Base-by-base conservation (phyloP, 2,797 vertebrate species). In the Enteromius viviparus region DNA sequence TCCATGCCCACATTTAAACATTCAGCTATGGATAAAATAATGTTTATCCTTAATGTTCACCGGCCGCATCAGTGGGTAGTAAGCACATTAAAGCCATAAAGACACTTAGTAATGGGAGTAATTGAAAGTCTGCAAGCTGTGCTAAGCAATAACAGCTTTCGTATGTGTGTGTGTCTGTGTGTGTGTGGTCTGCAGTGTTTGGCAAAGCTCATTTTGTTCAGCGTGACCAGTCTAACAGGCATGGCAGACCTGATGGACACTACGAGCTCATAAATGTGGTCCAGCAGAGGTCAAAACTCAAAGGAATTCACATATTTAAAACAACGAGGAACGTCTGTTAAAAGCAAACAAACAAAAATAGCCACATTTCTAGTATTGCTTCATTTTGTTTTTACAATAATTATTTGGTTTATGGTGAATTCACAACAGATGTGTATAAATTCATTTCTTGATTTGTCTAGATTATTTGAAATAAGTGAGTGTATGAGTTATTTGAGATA, bases 211-310 rank as follows among this genome's bases (percentile, higher is more conserved):
- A 53, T 69, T 82, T 83, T 45, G 37, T 77, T 69, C 62, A 82
- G 81, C 37, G 81, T 76, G 81, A 82, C 81, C 64, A 45, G 34
- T 68, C 64, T 77, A 69, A 83, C 34, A 68, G 60, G 81, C 81
- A 58, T 68, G 64, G 66, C 65, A 11, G 64, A 55, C 74, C 64
- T 68, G 51, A 45, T 60, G 74, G 74, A 77, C 74, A 83, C 64
- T 58, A 32, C 11, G 62, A 75, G 75, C 47, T 82, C 64, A 68
- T 76, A 75, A 76, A 76, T 32, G 51, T 69, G 64, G 26, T 75
- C 47, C 51, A 49, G 60, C 71, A 76, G 51, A 83, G 81, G 81
- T 83, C 81, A 70, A 82, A 65, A 21, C 58, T 75, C 69, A 37
- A 42, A 29, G 34, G 55, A 74, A 49, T 76, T 69, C 74, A 19